Conservation (phyloP, 2,113 vertebrate species). For the Amphilophus citrinellus region DNA sequence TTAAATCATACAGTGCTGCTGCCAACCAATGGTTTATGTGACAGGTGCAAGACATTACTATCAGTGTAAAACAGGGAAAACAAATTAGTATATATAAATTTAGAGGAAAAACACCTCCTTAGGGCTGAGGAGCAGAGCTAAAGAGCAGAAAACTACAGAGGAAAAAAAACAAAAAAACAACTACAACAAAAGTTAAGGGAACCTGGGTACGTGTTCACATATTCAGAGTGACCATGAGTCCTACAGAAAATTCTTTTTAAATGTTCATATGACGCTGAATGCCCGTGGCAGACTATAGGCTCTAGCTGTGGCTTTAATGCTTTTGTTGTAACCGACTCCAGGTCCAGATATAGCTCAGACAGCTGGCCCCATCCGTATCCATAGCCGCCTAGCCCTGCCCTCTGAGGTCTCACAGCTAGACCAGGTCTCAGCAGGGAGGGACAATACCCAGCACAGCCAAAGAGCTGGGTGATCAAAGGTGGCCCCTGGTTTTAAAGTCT, state of each 20-base stretch:
- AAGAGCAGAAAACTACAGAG: conserved; percentile 10
- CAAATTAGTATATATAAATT: conserved; percentile 43
- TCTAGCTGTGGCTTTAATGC: conserved; percentile 28
- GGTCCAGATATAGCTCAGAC: conserved; percentile 63
- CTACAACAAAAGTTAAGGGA: conserved; percentile 14
- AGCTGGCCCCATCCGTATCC: conserved; percentile 52
- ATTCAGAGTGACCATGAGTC: conserved; percentile 41
- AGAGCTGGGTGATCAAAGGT: conserved; percentile 34
- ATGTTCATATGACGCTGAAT: conserved; percentile 13
- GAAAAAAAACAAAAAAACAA: conserved; percentile 30
- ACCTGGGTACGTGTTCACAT: conserved; percentile 1
- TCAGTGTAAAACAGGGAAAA: background rate
- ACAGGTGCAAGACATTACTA: conserved; percentile 22
- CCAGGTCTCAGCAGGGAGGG: conserved; percentile 34
- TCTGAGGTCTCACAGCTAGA: background rate
- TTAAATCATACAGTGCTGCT: conserved; percentile 40
- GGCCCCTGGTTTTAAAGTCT: conserved; percentile 37
- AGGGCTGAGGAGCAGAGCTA: conserved; percentile 4
- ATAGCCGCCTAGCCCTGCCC: conserved; percentile 1
- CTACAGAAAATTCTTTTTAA: conserved; percentile 32
- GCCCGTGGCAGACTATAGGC: conserved; percentile 20
- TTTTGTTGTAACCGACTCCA: conserved; percentile 46
- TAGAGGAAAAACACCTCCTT: conserved; percentile 4
- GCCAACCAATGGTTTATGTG: conserved; percentile 31
- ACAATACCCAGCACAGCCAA: conserved; percentile 25